These are phyloP conservation scores for Xestia rhomboidea DNA, from an alignment of 2,888 invertebrate genomes.

Conservation along the genomic window DNA sequence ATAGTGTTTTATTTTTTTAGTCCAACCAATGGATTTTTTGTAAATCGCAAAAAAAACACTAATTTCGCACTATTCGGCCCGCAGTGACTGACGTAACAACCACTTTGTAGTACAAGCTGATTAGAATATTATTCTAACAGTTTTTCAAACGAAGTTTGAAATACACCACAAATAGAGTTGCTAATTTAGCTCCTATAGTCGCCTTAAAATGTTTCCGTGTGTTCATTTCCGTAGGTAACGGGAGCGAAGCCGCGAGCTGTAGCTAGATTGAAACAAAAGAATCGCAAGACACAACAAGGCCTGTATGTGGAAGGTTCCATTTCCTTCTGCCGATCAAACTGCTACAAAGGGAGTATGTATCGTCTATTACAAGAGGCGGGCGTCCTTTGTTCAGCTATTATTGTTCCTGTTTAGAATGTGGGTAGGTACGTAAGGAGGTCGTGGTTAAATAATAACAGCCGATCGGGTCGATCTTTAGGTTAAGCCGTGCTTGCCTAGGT, in stretches of 20 bases:
- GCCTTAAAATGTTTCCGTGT: not conserved
- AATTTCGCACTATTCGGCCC: too few relatives aligned
- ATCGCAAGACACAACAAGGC: not conserved
- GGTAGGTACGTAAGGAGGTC: not conserved
- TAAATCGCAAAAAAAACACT: too few relatives aligned
- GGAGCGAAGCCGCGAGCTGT: not conserved
- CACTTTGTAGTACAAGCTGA: too few relatives aligned
- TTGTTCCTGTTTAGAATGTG: not conserved
- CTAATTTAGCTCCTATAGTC: too few relatives aligned
- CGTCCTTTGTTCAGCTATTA: slow-evolving; percentile 16
- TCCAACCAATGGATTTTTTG: too few relatives aligned
- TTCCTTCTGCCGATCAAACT: slow-evolving; percentile 58
- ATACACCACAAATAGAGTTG: too few relatives aligned
- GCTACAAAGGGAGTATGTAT: slow-evolving; percentile 36
- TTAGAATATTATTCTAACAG: too few relatives aligned
- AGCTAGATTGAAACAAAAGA: slow-evolving; percentile 6
- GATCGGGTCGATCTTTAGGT: not conserved
- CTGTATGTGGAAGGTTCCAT: slow-evolving; percentile 35
- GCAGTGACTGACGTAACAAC: too few relatives aligned
- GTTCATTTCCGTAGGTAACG: not conserved
- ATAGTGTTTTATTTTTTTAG: too few relatives aligned
- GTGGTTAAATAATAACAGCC: not conserved
- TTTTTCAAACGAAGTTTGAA: too few relatives aligned
- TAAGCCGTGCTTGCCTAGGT: not conserved
- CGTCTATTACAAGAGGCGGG: slow-evolving; percentile 16